Evolutionary conservation across 2,888 invertebrate species (phyloP).

Genomic region (Platycnemis pennipes): DNA sequence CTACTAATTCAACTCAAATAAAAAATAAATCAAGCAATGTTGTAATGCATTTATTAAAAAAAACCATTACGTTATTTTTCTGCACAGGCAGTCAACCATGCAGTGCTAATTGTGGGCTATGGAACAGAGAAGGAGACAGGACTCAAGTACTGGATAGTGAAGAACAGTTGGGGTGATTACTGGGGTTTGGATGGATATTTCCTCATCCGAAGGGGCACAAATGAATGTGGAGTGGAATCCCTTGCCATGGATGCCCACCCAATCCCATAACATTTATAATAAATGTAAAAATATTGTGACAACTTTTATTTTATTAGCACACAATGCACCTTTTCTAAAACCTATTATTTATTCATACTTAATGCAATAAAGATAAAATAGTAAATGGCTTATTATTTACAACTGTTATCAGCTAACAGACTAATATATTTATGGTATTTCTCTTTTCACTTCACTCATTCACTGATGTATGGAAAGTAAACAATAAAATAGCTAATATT

Average conservation of each 20-base stretch:
- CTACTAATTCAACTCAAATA: too few relatives aligned
- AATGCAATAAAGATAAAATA: not conserved
- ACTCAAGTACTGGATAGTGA: slow-evolving; percentile 71
- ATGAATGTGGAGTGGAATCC: slow-evolving; percentile 73
- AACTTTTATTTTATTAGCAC: not conserved
- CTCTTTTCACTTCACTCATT: too few relatives aligned
- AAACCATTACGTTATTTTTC: slow-evolving; percentile 74
- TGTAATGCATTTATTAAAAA: too few relatives aligned
- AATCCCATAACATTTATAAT: not conserved
- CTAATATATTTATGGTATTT: too few relatives aligned
- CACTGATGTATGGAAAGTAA: too few relatives aligned
- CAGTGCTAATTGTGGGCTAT: slow-evolving; percentile 80
- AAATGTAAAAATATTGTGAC: not conserved
- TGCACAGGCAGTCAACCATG: slow-evolving; percentile 78
- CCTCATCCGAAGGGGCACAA: slow-evolving; percentile 70
- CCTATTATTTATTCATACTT: not conserved
- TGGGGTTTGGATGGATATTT: slow-evolving; percentile 72
- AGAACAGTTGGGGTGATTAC: slow-evolving; percentile 71
- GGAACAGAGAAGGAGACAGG: slow-evolving; percentile 77
- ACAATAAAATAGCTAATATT: too few relatives aligned
- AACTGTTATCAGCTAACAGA: too few relatives aligned
- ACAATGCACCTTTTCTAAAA: not conserved
- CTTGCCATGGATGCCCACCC: slow-evolving; percentile 71
- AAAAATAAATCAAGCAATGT: too few relatives aligned
- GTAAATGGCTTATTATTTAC: not conserved